Evolutionary conservation across 1,140 invertebrate species (phyloP).

Genomic region (Agrilus planipennis): DNA sequence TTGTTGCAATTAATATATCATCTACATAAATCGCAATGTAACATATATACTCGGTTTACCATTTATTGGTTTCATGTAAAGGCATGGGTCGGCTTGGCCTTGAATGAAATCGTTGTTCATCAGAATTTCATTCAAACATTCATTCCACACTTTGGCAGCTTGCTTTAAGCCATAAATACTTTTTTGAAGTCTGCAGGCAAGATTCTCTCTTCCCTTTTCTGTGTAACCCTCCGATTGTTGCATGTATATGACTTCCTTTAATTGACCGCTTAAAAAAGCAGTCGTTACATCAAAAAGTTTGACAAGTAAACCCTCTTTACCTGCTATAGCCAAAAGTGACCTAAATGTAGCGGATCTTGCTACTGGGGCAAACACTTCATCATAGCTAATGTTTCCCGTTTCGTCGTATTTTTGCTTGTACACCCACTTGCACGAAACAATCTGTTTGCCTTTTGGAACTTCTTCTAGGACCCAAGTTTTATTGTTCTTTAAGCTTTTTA

Average conservation of each 20-base stretch:
- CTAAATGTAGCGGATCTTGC: conserved; percentile 15
- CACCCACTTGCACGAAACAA: conserved; percentile 31
- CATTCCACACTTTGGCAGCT: conserved; percentile 21
- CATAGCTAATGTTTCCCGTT: too few species aligned
- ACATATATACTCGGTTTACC: too few species aligned
- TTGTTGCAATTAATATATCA: too few species aligned
- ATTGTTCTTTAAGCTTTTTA: conserved; percentile 25
- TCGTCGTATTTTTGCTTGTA: conserved; percentile 14
- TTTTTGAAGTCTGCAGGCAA: conserved; percentile 29
- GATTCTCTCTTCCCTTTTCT: conserved; percentile 11
- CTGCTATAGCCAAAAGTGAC: conserved; percentile 18
- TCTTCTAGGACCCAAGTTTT: conserved; percentile 29
- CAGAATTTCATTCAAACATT: too few species aligned
- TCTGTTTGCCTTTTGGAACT: conserved; percentile 20
- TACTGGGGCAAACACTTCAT: too few species aligned
- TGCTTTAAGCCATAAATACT: too few species aligned
- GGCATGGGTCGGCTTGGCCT: too few species aligned
- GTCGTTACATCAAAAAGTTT: conserved; percentile 29
- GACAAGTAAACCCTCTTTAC: conserved; percentile 16
- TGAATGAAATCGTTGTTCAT: too few species aligned
- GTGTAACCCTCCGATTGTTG: conserved; percentile 14
- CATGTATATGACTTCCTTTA: conserved; percentile 25
- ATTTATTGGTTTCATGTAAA: too few species aligned
- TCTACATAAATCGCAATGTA: too few species aligned
- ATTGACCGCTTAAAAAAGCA: conserved; percentile 30